Evolutionary conservation across 2,888 invertebrate species (phyloP).

Genomic region (Iphiclides podalirius): DNA sequence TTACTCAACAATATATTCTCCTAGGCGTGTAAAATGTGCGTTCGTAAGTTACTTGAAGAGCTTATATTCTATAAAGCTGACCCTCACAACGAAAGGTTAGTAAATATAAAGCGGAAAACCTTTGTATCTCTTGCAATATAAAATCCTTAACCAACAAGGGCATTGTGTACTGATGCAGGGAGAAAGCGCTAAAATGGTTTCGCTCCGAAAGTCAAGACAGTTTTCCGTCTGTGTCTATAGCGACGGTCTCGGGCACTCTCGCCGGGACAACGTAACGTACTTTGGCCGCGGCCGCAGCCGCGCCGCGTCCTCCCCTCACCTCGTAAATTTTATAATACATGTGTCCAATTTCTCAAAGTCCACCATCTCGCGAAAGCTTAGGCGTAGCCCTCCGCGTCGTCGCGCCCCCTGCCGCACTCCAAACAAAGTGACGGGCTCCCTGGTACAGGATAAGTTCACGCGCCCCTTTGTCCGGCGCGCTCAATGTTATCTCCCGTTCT

Average conservation of each 20-base stretch:
- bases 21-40: too few relatives aligned
- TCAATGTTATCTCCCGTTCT: slow-evolving; percentile 59
- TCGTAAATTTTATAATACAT: slow-evolving; percentile 32
- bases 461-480: slow-evolving; percentile 70
- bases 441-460: slow-evolving; percentile 76
- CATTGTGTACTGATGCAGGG: not conserved
- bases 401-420: slow-evolving; percentile 35
- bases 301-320: slow-evolving; percentile 33
- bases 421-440: slow-evolving; percentile 57
- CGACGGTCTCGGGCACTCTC: too few relatives aligned
- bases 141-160: not conserved
- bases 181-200: slow-evolving; percentile 1
- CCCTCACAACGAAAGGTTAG: not conserved
- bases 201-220: too few relatives aligned
- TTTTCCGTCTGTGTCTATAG: slow-evolving; percentile 12
- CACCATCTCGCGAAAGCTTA: slow-evolving; percentile 31
- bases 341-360: slow-evolving; percentile 35
- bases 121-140: not conserved
- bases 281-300: slow-evolving; percentile 13
- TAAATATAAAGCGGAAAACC: not conserved
- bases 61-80: too few relatives aligned
- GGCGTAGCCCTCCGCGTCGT: slow-evolving; percentile 17
- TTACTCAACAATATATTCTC: too few relatives aligned
- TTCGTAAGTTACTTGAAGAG: too few relatives aligned
- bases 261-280: slow-evolving; percentile 7